A percentile compares a stretch with the other conserved stretches of the same genome.
phyloP scores from a whole-genome alignment of 2,797 vertebrate species.

The Sylvilagus floridanus region DNA sequence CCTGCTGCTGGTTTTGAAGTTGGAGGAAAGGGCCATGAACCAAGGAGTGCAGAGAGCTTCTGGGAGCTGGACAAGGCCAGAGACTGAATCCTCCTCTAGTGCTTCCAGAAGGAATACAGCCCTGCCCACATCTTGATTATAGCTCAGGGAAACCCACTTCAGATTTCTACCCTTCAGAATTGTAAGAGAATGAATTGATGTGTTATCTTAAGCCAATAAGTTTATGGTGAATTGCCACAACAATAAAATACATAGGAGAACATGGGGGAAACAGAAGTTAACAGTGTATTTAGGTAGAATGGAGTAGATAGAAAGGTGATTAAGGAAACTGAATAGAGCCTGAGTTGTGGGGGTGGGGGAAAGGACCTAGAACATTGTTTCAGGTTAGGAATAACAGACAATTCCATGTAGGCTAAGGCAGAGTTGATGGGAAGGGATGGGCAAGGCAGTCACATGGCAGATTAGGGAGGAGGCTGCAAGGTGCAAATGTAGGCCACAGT shows the following conservation, averaged over 20 bases:
- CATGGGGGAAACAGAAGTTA: background rate
- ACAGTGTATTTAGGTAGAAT: background rate
- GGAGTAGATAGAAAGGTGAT: background rate
- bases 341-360: background rate
- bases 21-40: background rate
- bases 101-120: background rate
- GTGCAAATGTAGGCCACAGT: background rate
- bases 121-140: background rate
- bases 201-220: background rate
- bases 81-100: background rate
- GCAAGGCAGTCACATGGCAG: background rate
- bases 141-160: background rate
- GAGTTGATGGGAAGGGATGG: background rate
- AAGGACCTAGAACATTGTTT: background rate
- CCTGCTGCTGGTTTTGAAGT: background rate
- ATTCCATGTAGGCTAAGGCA: background rate
- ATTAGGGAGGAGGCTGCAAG: background rate
- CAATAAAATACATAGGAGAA: background rate
- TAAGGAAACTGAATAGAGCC: background rate
- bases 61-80: background rate
- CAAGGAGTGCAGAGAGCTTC: background rate
- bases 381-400: background rate
- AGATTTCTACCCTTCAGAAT: background rate
- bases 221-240: background rate
- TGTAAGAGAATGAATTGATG: background rate